Conservation (phyloP, 2,888 invertebrate genomes). For the Flexamia atlantica region DNA sequence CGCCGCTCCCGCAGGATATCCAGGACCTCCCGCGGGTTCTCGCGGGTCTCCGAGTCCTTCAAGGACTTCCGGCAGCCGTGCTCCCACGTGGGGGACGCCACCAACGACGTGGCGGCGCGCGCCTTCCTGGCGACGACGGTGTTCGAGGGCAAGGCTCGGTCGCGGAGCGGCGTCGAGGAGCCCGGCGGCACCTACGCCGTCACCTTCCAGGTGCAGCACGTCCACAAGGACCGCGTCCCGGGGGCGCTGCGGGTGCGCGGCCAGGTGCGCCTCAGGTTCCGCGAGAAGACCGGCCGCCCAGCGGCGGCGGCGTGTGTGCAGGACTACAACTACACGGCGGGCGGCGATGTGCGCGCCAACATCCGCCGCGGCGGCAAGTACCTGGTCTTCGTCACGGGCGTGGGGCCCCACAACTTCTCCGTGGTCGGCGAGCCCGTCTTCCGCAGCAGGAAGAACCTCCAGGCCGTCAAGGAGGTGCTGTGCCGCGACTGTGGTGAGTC, state of each 20-base stretch:
- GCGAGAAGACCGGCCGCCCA: conserved; percentile 74
- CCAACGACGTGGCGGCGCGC: conserved; percentile 79
- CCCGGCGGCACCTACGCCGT: conserved; percentile 80
- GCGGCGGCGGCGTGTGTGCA: conserved; percentile 70
- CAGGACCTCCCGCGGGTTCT: conserved; percentile 59
- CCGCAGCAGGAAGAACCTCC: conserved; percentile 71
- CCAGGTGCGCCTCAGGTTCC: conserved; percentile 77
- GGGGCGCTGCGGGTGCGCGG: conserved; percentile 57
- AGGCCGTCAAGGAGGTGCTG: conserved; percentile 71
- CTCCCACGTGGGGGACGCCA: conserved; percentile 70
- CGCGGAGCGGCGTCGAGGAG: conserved; percentile 79
- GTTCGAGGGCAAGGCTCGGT: conserved; percentile 82
- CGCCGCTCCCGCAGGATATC: conserved; percentile 59
- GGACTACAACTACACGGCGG: conserved; percentile 70
- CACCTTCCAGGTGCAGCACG: conserved; percentile 81
- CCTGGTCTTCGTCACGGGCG: conserved; percentile 79
- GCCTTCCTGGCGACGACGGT: conserved; percentile 82
- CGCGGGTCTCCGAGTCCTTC: conserved; percentile 48
- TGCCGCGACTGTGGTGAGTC: conserved; percentile 72
- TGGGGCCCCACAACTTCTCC: conserved; percentile 79
- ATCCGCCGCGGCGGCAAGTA: conserved; percentile 79
- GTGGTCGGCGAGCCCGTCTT: conserved; percentile 78
- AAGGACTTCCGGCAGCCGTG: conserved; percentile 65
- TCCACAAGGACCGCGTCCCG: conserved; percentile 79
- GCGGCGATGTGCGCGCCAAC: conserved; percentile 77